Conservation (phyloP, 2,113 vertebrate genomes). For the Hydropotes inermis region DNA sequence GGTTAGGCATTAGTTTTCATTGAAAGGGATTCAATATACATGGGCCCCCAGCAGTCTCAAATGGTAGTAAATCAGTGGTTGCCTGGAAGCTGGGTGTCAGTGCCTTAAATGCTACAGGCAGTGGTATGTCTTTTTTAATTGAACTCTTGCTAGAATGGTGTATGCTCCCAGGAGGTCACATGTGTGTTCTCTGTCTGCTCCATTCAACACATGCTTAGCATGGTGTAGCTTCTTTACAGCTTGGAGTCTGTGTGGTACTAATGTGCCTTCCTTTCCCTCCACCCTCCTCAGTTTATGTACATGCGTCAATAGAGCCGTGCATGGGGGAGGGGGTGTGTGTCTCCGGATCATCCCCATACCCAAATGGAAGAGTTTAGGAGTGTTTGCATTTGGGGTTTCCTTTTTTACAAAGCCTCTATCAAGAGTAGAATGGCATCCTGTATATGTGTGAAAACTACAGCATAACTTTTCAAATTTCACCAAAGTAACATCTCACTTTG, state of each 20-base stretch:
- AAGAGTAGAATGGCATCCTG: not conserved
- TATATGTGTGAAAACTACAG: too few relatives aligned
- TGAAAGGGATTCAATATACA: not conserved
- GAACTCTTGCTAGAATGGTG: not conserved
- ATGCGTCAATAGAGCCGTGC: accelerated
- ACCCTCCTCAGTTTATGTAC: accelerated
- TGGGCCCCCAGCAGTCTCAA: not conserved
- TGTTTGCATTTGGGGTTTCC: not conserved
- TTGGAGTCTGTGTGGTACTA: accelerated
- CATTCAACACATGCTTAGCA: too few relatives aligned
- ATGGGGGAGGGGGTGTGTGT: not conserved
- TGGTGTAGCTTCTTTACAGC: accelerated
- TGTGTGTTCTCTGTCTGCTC: not conserved
- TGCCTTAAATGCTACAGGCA: not conserved
- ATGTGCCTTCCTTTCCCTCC: not conserved
- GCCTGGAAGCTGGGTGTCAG: not conserved
- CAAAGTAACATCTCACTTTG: not conserved
- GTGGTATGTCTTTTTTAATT: not conserved
- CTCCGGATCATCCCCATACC: not conserved
- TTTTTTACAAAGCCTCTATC: not conserved
- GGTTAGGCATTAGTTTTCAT: not conserved
- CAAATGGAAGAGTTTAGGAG: not conserved
- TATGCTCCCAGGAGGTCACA: not conserved
- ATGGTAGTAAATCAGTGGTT: not conserved
- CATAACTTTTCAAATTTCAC: not conserved